Percentiles rank a stretch among this genome's conserved stretches.
phyloP scores from a whole-genome alignment of 2,797 vertebrate genomes.

The Carduelis carduelis region DNA sequence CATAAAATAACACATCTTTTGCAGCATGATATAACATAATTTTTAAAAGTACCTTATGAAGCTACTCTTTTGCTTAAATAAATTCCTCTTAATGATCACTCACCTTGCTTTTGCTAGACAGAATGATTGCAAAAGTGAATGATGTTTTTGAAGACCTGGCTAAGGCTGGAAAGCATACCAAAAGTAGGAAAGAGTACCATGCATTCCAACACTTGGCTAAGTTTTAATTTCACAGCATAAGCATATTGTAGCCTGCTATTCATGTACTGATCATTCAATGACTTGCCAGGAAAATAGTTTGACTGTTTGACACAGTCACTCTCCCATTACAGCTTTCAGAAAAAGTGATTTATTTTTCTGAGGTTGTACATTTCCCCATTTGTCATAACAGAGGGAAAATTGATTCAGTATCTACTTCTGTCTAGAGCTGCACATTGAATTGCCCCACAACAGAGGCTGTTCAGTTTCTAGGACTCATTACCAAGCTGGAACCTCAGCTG shows the following conservation, averaged over 20 bases:
- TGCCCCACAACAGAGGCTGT: background rate
- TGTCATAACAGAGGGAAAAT: background rate
- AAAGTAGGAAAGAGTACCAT: background rate
- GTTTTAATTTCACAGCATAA: background rate
- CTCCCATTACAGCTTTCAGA: background rate
- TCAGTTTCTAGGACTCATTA: background rate
- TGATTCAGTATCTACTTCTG: conserved; percentile 4
- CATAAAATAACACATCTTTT: background rate
- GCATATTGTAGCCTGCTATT: background rate
- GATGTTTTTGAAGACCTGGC: background rate
- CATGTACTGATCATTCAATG: background rate
- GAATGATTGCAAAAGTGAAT: background rate
- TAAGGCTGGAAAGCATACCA: background rate
- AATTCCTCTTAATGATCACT: background rate
- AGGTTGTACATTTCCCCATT: background rate
- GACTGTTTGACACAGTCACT: background rate
- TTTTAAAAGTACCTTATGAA: background rate
- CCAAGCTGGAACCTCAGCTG: background rate
- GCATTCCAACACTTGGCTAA: background rate
- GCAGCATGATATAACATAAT: background rate
- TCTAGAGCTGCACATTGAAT: background rate
- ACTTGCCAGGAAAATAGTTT: background rate
- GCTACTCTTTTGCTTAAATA: background rate
- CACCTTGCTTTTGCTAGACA: background rate
- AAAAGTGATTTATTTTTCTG: background rate